Evolutionary conservation across 2,797 vertebrate species (phyloP).

Genomic region (Carapus acus): DNA sequence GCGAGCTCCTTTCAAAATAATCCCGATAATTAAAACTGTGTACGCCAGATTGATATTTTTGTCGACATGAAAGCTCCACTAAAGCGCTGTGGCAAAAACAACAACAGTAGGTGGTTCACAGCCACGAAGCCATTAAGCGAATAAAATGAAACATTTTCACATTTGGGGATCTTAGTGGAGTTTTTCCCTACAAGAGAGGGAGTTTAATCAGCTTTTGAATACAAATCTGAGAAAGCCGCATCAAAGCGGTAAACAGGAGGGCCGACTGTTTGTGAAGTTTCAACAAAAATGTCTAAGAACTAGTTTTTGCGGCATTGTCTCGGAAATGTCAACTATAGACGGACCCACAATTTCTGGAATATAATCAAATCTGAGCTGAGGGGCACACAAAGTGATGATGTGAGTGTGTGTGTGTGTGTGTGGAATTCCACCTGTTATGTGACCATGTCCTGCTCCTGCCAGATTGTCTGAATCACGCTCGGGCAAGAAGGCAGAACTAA

Average conservation of each 20-base stretch:
- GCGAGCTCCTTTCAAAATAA: too few species aligned
- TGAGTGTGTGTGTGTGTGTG: slow-evolving; percentile 16
- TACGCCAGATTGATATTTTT: not conserved
- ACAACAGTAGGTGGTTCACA: too few species aligned
- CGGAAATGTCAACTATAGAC: too few species aligned
- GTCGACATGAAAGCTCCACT: not conserved
- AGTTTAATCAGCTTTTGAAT: not conserved
- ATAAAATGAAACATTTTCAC: too few species aligned
- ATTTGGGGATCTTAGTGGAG: not conserved
- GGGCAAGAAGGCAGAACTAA: slow-evolving; percentile 61
- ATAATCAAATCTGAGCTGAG: slow-evolving; percentile 18
- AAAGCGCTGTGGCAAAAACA: not conserved
- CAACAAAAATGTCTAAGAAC: too few species aligned
- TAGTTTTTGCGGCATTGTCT: not conserved
- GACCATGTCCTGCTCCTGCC: slow-evolving; percentile 46
- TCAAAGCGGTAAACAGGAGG: too few species aligned
- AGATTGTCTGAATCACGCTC: slow-evolving; percentile 63
- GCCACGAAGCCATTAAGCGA: not conserved
- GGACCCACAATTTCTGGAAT: slow-evolving; percentile 8
- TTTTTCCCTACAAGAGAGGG: not conserved
- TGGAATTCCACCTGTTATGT: slow-evolving; percentile 49
- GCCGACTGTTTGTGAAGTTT: too few species aligned
- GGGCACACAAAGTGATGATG: slow-evolving; percentile 24
- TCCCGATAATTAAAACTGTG: too few species aligned
- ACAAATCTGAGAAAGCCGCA: not conserved